Evolutionary conservation across 2,888 invertebrate species (phyloP), one percentile per base, ranked within the genome.

Genomic region (Drosophila tanythrix): DNA sequence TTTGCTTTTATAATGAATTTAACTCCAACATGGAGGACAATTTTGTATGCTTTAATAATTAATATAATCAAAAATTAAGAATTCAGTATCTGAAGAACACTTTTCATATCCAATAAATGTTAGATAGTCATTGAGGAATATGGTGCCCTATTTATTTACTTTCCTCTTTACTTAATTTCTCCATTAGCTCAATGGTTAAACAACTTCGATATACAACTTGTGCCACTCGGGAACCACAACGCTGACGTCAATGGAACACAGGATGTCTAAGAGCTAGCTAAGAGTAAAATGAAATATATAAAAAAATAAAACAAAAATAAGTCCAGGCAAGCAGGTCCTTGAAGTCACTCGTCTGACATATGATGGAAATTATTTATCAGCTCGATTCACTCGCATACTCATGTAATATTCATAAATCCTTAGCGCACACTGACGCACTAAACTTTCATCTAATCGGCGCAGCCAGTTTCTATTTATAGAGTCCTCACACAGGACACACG

Each of bases 351-450:
- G 76, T 53, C 76, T 81, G 85, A 70, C 84, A 76, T 74, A 82
- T 87, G 76, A 70, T 72, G 71, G 73, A 75, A 82, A 85, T 84
- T 81, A 81, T 79, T 85, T 84, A 88, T 87, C 82, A 76, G 64
- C 74, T 62, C 35, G 57, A 63, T 63, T 43, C 65, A 56, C 70
- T 63, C 71, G 66, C 46, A 31, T 46, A 56, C 82, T 85, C 88
- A 88, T 85, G 85, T 72, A 76, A 85, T 83, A 85, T 86, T 85
- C 88, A 85, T 86, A 85, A 81, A 77, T 73, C 56, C 63, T 36
- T 15, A 38, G 51, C 40, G 56, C 50, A 66, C 64, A 8, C 25
- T 25, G 50, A 76, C 74, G 66, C 79, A 76, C 46, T 74, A 65
- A 76, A 72, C 70, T 72, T 73, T 73, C 63, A 73, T 71, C 70